phyloP scores from a whole-genome alignment of 2,888 invertebrate species.

The Tetrapedia diversipes region DNA sequence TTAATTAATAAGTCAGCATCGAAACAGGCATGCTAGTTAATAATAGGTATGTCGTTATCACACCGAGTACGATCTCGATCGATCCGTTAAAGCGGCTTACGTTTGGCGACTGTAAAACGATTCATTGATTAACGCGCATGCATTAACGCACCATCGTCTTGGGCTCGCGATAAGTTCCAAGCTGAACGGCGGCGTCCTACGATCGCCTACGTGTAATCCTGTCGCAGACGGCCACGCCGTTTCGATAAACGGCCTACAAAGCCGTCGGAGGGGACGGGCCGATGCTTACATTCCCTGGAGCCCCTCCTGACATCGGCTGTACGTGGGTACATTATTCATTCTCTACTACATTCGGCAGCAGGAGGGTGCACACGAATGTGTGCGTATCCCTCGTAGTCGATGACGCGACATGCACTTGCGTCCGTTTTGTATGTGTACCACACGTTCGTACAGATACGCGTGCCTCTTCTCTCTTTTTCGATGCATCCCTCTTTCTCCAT shows the following conservation, averaged over 20 bases:
- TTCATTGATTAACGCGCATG: neutral
- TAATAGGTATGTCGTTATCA: no score
- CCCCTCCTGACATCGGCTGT: slow-evolving; percentile 67
- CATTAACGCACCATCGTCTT: slow-evolving; percentile 13
- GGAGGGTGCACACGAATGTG: slow-evolving; percentile 60
- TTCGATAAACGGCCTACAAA: slow-evolving; percentile 66
- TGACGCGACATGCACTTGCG: slow-evolving; percentile 53
- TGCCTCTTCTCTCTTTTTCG: slow-evolving; percentile 35
- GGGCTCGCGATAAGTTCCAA: slow-evolving; percentile 3
- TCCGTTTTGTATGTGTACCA: neutral
- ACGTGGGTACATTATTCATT: slow-evolving; percentile 72
- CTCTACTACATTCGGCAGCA: slow-evolving; percentile 68
- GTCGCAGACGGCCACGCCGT: slow-evolving; percentile 46
- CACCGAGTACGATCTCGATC: no score
- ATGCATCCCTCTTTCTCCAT: slow-evolving; percentile 25
- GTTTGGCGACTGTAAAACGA: no score
- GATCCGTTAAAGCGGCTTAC: neutral
- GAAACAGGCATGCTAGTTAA: no score
- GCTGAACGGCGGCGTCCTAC: slow-evolving; percentile 39
- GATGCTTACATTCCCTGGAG: slow-evolving; percentile 69
- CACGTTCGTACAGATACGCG: slow-evolving; percentile 6
- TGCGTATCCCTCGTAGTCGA: slow-evolving; percentile 52
- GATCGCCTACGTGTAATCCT: slow-evolving; percentile 55
- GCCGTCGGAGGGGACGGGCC: slow-evolving; percentile 53
- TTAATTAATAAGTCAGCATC: no score